These are phyloP conservation scores for Agriopis leucophaearia DNA, from an alignment of 2,888 invertebrate species.

Conservation along the genomic window DNA sequence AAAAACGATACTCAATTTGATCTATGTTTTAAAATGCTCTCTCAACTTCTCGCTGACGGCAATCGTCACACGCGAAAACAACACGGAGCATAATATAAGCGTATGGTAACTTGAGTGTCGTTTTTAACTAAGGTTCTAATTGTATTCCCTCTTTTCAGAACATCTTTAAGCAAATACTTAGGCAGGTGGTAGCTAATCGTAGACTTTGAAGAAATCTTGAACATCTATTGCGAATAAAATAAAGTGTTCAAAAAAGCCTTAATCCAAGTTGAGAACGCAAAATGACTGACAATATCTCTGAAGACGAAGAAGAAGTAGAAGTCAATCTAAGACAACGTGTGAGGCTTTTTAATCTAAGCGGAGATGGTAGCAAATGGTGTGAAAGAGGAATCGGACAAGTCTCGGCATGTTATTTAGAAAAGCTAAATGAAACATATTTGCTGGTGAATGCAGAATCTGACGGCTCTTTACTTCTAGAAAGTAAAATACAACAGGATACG, in stretches of 20 bases:
- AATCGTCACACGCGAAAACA: too few species aligned
- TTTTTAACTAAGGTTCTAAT: too few species aligned
- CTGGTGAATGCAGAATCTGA: slow-evolving; percentile 11
- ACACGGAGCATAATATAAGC: too few species aligned
- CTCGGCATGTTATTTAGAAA: background rate
- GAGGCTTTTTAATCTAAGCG: slow-evolving; percentile 16
- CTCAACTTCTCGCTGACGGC: too few species aligned
- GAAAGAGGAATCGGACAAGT: slow-evolving; percentile 15
- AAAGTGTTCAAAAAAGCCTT: background rate
- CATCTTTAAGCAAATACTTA: background rate
- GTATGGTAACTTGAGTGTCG: too few species aligned
- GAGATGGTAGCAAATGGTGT: slow-evolving; percentile 8
- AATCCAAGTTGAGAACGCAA: background rate
- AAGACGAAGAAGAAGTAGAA: slow-evolving; percentile 9
- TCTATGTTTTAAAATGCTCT: too few species aligned
- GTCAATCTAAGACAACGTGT: slow-evolving; percentile 15
- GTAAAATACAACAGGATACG: slow-evolving; percentile 11
- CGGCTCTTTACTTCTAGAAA: slow-evolving; percentile 5
- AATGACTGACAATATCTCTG: slow-evolving; percentile 2
- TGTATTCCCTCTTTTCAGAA: background rate
- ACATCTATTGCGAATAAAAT: background rate
- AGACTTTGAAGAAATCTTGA: background rate
- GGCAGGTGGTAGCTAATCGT: background rate
- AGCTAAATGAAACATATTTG: slow-evolving; percentile 3
- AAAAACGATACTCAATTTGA: too few species aligned